Evolutionary conservation across 1,140 invertebrate genomes (phyloP).

Genomic region (Caerostris darwini): DNA sequence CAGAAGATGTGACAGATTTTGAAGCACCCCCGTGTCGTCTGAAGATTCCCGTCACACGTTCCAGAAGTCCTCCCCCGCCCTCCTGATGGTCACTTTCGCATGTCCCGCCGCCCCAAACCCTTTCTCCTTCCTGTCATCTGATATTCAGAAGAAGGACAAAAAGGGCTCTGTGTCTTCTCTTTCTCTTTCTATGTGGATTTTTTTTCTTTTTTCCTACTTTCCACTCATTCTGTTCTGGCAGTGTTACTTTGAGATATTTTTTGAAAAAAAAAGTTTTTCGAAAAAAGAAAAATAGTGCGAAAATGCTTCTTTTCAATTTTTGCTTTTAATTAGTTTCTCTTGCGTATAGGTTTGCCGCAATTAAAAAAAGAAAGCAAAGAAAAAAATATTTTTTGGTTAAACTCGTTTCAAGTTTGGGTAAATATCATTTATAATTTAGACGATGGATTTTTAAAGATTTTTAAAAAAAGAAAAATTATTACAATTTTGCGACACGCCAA

Average conservation of each 20-base stretch:
- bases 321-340: not conserved
- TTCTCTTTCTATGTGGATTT: not conserved
- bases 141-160: not conserved
- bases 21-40: not conserved
- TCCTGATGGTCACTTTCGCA: constrained; percentile 52
- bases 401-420: no score
- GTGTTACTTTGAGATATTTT: no score
- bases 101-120: not conserved
- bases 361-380: no score
- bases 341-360: no score
- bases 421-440: no score
- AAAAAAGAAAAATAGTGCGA: not conserved
- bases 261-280: no score
- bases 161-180: not conserved
- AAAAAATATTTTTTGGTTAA: no score
- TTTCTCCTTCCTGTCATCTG: not conserved
- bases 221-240: no score
- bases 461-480: no score
- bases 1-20: not conserved
- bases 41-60: not conserved
- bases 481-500: no score
- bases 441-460: no score
- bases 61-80: not conserved
- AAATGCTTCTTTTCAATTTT: not conserved
- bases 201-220: no score